A percentile compares a stretch with the other conserved stretches of the same genome.
Conservation (phyloP, 2,113 vertebrate species). For the Nannobrachium achirus region DNA sequence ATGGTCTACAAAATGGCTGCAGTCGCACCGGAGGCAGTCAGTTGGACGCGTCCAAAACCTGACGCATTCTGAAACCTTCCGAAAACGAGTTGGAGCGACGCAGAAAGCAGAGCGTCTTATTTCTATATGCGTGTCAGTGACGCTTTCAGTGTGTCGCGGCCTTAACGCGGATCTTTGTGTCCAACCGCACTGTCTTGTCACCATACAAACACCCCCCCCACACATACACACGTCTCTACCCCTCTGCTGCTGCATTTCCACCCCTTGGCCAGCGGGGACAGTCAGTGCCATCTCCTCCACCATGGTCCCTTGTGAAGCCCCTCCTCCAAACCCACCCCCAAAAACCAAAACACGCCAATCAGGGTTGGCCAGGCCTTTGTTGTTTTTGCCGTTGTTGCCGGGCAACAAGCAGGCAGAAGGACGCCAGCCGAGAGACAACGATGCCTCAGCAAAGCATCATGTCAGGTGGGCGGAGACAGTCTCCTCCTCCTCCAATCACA, state of each 20-base stretch:
- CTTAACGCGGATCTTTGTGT: slow-evolving; percentile 85
- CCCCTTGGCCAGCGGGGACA: slow-evolving; percentile 52
- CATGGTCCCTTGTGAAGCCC: too few species aligned
- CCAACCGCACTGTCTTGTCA: slow-evolving; percentile 84
- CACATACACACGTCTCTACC: slow-evolving; percentile 32
- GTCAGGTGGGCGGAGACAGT: slow-evolving; percentile 48
- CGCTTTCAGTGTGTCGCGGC: slow-evolving; percentile 81
- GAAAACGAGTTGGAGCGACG: too few species aligned
- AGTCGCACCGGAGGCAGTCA: too few species aligned
- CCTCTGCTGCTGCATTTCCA: not conserved
- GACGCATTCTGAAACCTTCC: too few species aligned
- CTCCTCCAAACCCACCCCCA: slow-evolving; percentile 60
- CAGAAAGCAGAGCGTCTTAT: too few species aligned
- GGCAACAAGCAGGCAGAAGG: slow-evolving; percentile 31
- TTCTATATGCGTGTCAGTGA: too few species aligned
- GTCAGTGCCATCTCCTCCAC: slow-evolving; percentile 76
- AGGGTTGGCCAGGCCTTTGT: slow-evolving; percentile 73
- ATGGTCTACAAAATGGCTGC: too few species aligned
- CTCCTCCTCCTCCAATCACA: slow-evolving; percentile 42
- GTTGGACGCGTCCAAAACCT: too few species aligned
- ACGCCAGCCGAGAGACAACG: slow-evolving; percentile 25
- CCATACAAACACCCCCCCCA: slow-evolving; percentile 68
- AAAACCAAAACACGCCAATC: slow-evolving; percentile 41
- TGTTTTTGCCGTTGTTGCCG: slow-evolving; percentile 41
- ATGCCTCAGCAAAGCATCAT: too few species aligned